Percentiles rank a stretch among this genome's conserved stretches.
These are phyloP conservation scores for Maconellicoccus hirsutus DNA, from an alignment of 1,140 invertebrate species.

Conservation along the genomic window DNA sequence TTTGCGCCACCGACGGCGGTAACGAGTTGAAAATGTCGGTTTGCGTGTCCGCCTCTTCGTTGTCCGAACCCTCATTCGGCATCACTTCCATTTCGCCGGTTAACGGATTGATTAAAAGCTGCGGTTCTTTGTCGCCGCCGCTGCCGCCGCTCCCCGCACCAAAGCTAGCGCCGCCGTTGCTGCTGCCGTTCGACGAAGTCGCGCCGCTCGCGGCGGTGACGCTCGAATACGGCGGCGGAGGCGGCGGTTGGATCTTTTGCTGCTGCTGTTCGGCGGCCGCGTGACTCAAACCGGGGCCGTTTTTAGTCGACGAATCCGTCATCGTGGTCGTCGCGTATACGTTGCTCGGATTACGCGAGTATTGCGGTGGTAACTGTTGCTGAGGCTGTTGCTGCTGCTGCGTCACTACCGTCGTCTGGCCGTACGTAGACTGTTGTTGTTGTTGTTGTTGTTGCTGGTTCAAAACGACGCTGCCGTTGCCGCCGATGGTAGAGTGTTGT, in stretches of 20 bases:
- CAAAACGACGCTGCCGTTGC: no score
- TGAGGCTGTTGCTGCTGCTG: no score
- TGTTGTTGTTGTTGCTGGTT: no score
- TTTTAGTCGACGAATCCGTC: no score
- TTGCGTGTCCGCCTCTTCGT: constrained; percentile 34
- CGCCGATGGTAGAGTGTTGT: no score
- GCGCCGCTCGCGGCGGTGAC: no score
- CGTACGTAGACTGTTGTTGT: no score
- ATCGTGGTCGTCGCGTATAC: not conserved
- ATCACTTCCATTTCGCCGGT: constrained; percentile 74
- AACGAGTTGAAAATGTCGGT: constrained; percentile 1
- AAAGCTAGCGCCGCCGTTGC: not conserved
- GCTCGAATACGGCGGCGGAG: no score
- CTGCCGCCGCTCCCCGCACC: not conserved
- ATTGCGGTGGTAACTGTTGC: not conserved
- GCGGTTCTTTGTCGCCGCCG: constrained; percentile 41
- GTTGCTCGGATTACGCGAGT: not conserved
- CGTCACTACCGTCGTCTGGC: no score
- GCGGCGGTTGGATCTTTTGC: no score
- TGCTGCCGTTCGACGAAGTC: not conserved
- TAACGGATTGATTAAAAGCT: constrained; percentile 75
- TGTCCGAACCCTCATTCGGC: constrained; percentile 48
- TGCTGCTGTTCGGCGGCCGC: no score
- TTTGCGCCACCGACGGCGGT: not conserved
- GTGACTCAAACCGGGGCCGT: no score